Conservation (phyloP, 2,888 invertebrate genomes). For the Cosmia trapezina region DNA sequence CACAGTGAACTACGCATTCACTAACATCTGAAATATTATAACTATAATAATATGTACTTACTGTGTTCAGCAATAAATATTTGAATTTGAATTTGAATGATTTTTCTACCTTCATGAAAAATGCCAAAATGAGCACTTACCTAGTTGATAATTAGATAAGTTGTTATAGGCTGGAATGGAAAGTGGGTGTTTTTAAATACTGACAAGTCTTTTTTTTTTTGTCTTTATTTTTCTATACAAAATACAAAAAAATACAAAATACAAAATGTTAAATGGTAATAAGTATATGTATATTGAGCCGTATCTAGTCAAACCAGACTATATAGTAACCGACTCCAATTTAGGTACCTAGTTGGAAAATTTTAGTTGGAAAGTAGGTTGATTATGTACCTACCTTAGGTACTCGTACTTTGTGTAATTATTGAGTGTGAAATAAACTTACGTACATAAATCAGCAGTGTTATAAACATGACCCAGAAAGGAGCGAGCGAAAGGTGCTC, state of each 20-base stretch:
- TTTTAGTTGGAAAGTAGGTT: conserved; percentile 21
- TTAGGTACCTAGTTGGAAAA: conserved; percentile 7
- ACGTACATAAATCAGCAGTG: conserved; percentile 3
- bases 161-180: conserved; percentile 1
- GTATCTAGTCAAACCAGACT: conserved; percentile 6
- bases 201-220: no score
- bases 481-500: background rate
- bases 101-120: conserved; percentile 16
- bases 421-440: conserved; percentile 2
- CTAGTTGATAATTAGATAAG: conserved; percentile 6
- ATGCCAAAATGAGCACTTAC: background rate
- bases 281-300: conserved; percentile 3
- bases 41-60: no score
- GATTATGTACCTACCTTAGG: background rate
- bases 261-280: no score
- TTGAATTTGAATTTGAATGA: no score
- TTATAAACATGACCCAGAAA: conserved; percentile 30
- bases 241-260: no score
- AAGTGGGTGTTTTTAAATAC: conserved; percentile 19
- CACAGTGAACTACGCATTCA: no score
- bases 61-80: no score
- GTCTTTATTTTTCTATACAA: no score
- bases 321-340: background rate
- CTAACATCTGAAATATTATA: no score
- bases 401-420: background rate